Evolutionary conservation across 1,140 invertebrate genomes (phyloP), one percentile per base, ranked within the genome.

Genomic region (Arctopsyche grandis): DNA sequence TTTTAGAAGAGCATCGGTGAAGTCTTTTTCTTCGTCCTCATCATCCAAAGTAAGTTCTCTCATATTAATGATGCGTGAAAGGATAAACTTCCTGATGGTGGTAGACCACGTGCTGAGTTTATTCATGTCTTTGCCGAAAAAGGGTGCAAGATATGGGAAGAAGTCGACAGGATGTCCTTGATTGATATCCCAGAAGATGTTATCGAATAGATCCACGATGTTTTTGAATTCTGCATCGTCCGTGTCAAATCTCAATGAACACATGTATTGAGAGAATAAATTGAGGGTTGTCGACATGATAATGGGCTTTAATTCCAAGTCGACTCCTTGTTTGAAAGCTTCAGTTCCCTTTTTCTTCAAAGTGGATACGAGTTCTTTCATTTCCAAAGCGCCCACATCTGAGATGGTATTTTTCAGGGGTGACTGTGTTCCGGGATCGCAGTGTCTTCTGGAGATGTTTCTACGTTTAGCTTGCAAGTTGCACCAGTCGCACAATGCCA

Each of bases 131-230:
- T 88, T 86, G 9, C 87, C 87, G 84, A 95, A 94, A 52, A 95
- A 89, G 0, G 94, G 94, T 75, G 92, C 88, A 0, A 97, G 83
- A 90, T 93, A 94, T 0, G 96, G 96, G n/a, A 98, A 85, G 84
- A 97, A 96, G 84, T 98, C 96, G 0, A 95, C 91, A 0, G 94
- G 91, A 84, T 95, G 96, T 0, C 95, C 95, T 84, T 95, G 93
- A 84, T 97, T 97, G 63, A 97, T 94, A 84, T 97, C 95, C 90
- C 92, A 95, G 87, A 98, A 98, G 1, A 98, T 94, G 73, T 93
- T 91, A 83, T 97, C 95, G 83, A 96, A 97, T 81, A 91, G 91
- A 21, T 89, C 83, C 0, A 95, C 91, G 78, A 95, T 90, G 74
- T 91, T 88, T 9, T 85, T 84, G 85, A 95, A 97, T 1, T 90